Percentiles rank a stretch among this genome's conserved stretches.
Evolutionary conservation across 2,113 vertebrate species (phyloP).

Genomic region (Nesoenas mayeri): DNA sequence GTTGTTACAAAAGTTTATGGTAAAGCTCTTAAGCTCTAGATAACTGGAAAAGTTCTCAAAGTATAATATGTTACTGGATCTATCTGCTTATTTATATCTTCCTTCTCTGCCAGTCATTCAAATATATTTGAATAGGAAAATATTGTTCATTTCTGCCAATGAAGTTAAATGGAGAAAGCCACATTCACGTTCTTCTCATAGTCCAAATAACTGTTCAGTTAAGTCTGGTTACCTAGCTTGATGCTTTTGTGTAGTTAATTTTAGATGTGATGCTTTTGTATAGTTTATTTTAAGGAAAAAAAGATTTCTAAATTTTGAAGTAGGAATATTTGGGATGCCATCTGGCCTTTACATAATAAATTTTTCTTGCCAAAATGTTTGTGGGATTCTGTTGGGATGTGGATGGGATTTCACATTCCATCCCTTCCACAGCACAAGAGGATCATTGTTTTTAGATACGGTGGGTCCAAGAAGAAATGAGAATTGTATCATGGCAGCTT

Average conservation of each 20-base stretch:
- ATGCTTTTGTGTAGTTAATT: constrained; percentile 25
- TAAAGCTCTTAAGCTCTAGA: not conserved
- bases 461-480: constrained; percentile 1
- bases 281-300: constrained; percentile 40
- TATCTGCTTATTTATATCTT: constrained; percentile 8
- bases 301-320: not conserved
- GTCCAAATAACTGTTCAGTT: constrained; percentile 18
- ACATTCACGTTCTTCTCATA: constrained; percentile 47
- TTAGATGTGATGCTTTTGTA: not conserved
- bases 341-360: constrained; percentile 67
- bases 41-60: not conserved
- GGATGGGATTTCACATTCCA: constrained; percentile 68
- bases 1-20: not conserved
- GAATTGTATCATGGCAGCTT: not conserved
- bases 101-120: constrained; percentile 56
- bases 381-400: constrained; percentile 66
- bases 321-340: constrained; percentile 65
- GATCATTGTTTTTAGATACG: constrained; percentile 48
- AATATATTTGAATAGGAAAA: constrained; percentile 32
- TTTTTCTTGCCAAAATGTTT: constrained; percentile 65
- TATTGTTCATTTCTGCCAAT: not conserved
- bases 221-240: constrained; percentile 44
- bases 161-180: constrained; percentile 40
- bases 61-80: not conserved
- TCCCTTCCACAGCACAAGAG: constrained; percentile 36